A percentile compares a stretch with the other conserved stretches of the same genome.
Conservation (phyloP, 2,797 vertebrate species). For the Cygnus olor region DNA sequence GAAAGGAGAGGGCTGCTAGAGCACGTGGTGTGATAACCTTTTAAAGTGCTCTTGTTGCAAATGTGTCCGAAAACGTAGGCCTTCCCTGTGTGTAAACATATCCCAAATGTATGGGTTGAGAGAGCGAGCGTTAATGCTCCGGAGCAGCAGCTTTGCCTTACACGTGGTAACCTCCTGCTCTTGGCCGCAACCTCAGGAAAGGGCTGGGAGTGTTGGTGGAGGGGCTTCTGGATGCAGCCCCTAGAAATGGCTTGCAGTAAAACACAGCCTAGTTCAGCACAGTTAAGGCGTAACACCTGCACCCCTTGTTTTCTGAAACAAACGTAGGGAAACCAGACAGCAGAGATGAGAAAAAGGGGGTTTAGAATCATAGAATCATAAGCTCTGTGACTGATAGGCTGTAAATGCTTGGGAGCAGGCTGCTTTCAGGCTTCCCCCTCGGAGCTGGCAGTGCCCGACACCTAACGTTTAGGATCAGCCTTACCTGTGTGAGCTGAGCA, state of each 20-base stretch:
- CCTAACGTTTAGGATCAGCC: conserved; percentile 11
- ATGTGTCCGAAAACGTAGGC: background rate
- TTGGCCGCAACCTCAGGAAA: background rate
- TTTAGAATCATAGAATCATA: too few relatives aligned
- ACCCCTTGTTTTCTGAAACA: background rate
- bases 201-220: background rate
- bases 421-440: background rate
- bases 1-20: background rate
- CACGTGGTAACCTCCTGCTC: background rate
- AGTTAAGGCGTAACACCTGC: background rate
- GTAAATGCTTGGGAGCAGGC: background rate
- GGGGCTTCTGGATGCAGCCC: background rate
- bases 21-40: background rate
- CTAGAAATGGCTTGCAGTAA: background rate
- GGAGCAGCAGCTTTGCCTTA: background rate
- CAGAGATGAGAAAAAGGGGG: background rate
- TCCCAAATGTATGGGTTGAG: background rate
- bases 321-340: background rate
- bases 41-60: background rate
- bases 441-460: background rate
- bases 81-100: background rate
- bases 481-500: conserved; percentile 17
- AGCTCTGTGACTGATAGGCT: accelerated
- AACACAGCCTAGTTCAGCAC: background rate
- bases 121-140: background rate